Percentiles rank a stretch among this genome's conserved stretches.
Evolutionary conservation across 2,797 vertebrate species (phyloP).

Genomic region (Girardinus metallicus): DNA sequence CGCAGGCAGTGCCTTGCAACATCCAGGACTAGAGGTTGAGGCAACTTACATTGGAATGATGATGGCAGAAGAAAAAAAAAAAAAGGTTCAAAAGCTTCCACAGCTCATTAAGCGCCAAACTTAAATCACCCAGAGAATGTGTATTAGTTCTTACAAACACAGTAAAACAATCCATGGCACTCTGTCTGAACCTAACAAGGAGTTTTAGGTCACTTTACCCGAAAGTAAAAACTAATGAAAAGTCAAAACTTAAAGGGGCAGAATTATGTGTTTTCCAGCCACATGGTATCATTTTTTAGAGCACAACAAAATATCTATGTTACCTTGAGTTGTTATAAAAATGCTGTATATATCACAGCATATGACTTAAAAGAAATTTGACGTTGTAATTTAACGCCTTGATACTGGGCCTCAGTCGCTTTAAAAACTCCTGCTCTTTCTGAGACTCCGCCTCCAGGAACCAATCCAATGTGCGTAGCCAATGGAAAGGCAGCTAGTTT

Average conservation of each 20-base stretch:
- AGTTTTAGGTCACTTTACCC: background rate
- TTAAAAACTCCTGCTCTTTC: too few species aligned
- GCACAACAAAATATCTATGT: too few species aligned
- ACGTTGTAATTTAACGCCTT: too few species aligned
- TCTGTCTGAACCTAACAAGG: background rate
- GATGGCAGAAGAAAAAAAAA: background rate
- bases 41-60: background rate
- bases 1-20: slow-evolving; percentile 1
- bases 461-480: too few species aligned
- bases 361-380: too few species aligned
- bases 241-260: background rate
- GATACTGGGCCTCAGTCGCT: too few species aligned
- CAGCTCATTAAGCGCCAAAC: background rate
- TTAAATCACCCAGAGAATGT: background rate
- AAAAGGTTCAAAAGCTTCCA: slow-evolving; percentile 17
- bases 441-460: too few species aligned
- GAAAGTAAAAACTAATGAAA: background rate
- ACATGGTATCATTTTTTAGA: too few species aligned
- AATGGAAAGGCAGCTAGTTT: too few species aligned
- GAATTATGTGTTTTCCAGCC: too few species aligned
- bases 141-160: background rate
- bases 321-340: too few species aligned
- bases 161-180: background rate
- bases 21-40: slow-evolving; percentile 12
- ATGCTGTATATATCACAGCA: too few species aligned